phyloP scores from a whole-genome alignment of 2,113 vertebrate species.

The Dinomys branickii region DNA sequence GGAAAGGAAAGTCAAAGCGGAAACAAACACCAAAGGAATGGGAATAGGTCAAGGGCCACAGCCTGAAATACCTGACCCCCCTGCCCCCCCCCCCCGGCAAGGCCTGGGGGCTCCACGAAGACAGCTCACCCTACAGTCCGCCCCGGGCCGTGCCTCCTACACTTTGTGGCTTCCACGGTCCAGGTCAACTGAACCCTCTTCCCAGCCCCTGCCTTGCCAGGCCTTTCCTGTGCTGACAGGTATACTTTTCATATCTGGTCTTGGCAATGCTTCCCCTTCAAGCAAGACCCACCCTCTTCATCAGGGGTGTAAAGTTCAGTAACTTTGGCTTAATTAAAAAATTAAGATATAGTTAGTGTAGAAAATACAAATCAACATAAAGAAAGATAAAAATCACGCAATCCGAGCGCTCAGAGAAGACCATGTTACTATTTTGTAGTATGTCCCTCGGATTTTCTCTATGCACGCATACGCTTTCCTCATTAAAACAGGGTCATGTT shows the following conservation, averaged over 20 bases:
- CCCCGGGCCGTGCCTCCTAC: background rate
- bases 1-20: background rate
- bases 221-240: background rate
- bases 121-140: background rate
- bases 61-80: background rate
- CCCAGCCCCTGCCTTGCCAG: background rate
- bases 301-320: background rate
- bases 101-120: background rate
- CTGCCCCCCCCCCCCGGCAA: background rate
- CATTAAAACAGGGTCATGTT: background rate
- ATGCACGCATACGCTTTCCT: background rate
- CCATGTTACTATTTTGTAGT: background rate
- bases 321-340: background rate
- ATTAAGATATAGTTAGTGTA: background rate
- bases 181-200: background rate
- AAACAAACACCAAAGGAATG: background rate
- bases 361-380: constrained; percentile 16
- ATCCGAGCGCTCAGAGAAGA: background rate
- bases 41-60: background rate
- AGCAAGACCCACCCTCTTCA: background rate
- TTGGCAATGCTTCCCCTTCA: background rate
- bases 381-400: constrained; percentile 18
- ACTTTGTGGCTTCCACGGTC: background rate
- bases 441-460: background rate
- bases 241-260: background rate